Conservation (phyloP, 2,797 vertebrate species). For the Pipistrellus kuhlii region DNA sequence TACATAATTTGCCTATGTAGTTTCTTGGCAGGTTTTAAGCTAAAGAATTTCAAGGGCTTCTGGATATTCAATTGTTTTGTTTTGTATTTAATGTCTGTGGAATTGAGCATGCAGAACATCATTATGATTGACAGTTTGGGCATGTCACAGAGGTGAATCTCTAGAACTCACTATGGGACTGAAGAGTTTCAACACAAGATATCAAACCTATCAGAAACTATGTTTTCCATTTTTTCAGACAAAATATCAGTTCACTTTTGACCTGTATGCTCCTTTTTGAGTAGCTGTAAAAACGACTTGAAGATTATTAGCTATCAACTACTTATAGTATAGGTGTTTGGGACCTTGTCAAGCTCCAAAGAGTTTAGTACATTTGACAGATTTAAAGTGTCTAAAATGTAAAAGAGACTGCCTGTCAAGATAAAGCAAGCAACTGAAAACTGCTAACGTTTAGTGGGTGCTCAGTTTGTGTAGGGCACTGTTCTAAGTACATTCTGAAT, state of each 20-base stretch:
- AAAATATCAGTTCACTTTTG: slow-evolving; percentile 66
- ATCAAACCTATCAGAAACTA: slow-evolving; percentile 72
- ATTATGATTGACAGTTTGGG: slow-evolving; percentile 76
- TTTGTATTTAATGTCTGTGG: slow-evolving; percentile 59
- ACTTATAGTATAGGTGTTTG: slow-evolving; percentile 51
- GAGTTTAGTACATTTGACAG: slow-evolving; percentile 45
- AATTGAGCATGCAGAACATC: slow-evolving; percentile 75
- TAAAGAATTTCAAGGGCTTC: slow-evolving; percentile 76
- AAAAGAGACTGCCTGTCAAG: not conserved
- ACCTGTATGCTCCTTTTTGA: slow-evolving; percentile 11
- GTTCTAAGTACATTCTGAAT: not conserved
- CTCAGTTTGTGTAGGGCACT: not conserved
- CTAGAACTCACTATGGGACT: slow-evolving; percentile 54
- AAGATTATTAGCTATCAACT: slow-evolving; percentile 63
- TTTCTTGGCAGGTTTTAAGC: slow-evolving; percentile 69
- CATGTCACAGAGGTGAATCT: slow-evolving; percentile 74
- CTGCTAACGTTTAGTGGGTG: not conserved
- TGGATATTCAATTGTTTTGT: slow-evolving; percentile 70
- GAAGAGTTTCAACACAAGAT: slow-evolving; percentile 51
- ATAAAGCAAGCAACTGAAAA: not conserved
- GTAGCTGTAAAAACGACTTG: slow-evolving; percentile 54
- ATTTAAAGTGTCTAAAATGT: slow-evolving; percentile 22
- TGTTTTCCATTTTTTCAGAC: slow-evolving; percentile 69
- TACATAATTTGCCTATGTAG: slow-evolving; percentile 69
- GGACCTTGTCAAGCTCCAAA: slow-evolving; percentile 16